Evolutionary conservation across 2,797 vertebrate genomes (phyloP).

Genomic region (Tiaroga cobitis): DNA sequence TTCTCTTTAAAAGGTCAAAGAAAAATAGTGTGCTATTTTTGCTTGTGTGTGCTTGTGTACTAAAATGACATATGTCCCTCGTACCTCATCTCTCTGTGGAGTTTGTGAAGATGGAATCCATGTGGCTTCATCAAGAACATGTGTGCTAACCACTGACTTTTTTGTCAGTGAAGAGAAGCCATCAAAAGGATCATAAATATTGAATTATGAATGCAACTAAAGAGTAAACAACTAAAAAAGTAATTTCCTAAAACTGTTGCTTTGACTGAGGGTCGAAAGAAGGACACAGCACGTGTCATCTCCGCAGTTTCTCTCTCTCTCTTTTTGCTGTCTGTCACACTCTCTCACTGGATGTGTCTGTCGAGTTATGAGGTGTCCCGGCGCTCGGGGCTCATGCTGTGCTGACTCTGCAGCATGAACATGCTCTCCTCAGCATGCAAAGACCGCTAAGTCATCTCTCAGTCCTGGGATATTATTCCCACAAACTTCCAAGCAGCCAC

Average conservation of each 20-base stretch:
- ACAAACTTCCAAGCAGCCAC: slow-evolving; percentile 7
- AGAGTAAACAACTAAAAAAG: not conserved
- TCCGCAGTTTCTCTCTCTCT: not conserved
- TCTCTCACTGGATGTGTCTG: slow-evolving; percentile 15
- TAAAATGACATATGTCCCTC: not conserved
- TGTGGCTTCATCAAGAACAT: not conserved
- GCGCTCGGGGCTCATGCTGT: slow-evolving; percentile 21
- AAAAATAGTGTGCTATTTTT: too few species aligned
- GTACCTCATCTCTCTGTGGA: not conserved
- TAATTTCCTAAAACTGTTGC: not conserved
- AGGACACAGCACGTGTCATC: slow-evolving; percentile 1
- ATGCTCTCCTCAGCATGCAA: slow-evolving; percentile 16
- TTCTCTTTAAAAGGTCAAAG: slow-evolving; percentile 3
- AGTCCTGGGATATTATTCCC: slow-evolving; percentile 12
- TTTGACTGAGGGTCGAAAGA: not conserved
- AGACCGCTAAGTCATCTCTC: slow-evolving; percentile 12
- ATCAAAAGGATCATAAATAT: not conserved
- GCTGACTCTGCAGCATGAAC: slow-evolving; percentile 26
- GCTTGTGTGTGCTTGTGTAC: too few species aligned
- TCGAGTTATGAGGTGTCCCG: slow-evolving; percentile 23
- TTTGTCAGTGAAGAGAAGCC: not conserved
- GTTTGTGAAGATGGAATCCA: slow-evolving; percentile 1
- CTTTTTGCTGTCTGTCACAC: not conserved
- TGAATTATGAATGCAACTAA: not conserved
- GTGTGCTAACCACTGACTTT: not conserved